These are phyloP conservation scores for Vidua chalybeata DNA, from an alignment of 2,113 vertebrate genomes.

Conservation along the genomic window DNA sequence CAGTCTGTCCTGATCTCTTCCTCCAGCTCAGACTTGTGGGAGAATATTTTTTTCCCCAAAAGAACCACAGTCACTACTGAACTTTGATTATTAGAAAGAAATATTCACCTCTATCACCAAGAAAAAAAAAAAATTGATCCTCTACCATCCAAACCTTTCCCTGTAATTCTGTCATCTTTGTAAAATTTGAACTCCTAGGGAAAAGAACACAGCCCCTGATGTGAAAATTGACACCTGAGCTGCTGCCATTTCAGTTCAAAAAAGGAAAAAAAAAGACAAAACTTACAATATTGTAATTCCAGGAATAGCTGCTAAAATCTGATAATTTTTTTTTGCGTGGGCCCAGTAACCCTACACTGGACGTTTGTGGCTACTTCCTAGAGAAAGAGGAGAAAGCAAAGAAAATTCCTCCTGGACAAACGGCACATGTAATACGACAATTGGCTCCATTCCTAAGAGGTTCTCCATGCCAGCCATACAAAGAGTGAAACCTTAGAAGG, in stretches of 20 bases:
- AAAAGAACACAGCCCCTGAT: background rate
- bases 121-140: background rate
- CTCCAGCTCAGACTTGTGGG: background rate
- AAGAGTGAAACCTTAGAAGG: conserved; percentile 32
- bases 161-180: background rate
- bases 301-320: conserved; percentile 59
- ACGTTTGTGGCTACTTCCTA: conserved; percentile 55
- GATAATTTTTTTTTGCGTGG: conserved; percentile 18
- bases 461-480: conserved; percentile 26
- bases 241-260: background rate
- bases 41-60: background rate
- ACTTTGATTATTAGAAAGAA: background rate
- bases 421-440: conserved; percentile 23
- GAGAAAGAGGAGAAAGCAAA: conserved; percentile 63
- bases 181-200: background rate
- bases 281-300: conserved; percentile 29
- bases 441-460: conserved; percentile 39
- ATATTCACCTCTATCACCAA: background rate
- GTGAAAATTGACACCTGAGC: conserved; percentile 5
- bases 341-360: conserved; percentile 44
- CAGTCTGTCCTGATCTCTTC: background rate
- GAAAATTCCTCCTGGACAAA: conserved; percentile 37
- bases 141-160: background rate
- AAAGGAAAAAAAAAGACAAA: conserved; percentile 7
- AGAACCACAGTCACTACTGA: background rate